A percentile compares a stretch with the other conserved stretches of the same genome.
Evolutionary conservation across 35 echinoderm and acorn worm genomes (phyloP).

Genomic region (Diadema setosum): DNA sequence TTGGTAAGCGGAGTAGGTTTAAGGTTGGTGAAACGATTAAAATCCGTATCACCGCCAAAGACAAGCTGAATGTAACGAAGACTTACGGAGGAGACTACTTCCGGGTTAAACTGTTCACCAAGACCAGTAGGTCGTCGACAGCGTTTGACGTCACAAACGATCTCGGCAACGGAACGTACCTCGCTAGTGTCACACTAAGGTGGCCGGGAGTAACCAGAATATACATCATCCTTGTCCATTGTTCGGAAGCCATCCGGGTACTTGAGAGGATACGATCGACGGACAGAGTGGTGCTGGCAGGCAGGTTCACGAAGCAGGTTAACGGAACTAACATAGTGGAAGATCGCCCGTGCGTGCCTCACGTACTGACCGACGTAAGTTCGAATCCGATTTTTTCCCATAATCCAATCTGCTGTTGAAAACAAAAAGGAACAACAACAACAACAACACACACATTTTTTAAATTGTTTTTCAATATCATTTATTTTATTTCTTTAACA

Average conservation of each 20-base stretch:
- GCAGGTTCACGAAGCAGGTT: no score
- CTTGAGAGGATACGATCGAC: not conserved
- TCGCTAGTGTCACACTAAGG: conserved; percentile 5
- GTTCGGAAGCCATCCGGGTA: not conserved
- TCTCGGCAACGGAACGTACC: conserved; percentile 46
- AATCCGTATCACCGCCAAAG: conserved; percentile 12
- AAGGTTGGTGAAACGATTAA: not conserved
- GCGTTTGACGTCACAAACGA: conserved; percentile 8
- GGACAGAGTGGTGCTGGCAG: no score
- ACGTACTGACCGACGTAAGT: no score
- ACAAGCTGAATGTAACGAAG: not conserved
- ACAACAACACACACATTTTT: no score
- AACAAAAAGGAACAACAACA: no score
- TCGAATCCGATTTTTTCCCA: no score
- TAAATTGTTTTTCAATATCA: no score
- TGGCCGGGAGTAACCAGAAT: conserved; percentile 16
- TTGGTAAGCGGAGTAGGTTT: not conserved
- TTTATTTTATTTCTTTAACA: no score
- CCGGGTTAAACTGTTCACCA: conserved; percentile 9
- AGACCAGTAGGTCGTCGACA: not conserved
- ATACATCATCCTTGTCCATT: conserved; percentile 20
- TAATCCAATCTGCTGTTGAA: no score
- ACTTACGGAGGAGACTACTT: conserved; percentile 34
- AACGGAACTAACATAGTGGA: no score
- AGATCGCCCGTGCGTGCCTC: no score